Percentiles rank a stretch among this genome's conserved stretches.
Evolutionary conservation across 2,113 vertebrate species (phyloP).

Genomic region (Petrocephalus zakoni): DNA sequence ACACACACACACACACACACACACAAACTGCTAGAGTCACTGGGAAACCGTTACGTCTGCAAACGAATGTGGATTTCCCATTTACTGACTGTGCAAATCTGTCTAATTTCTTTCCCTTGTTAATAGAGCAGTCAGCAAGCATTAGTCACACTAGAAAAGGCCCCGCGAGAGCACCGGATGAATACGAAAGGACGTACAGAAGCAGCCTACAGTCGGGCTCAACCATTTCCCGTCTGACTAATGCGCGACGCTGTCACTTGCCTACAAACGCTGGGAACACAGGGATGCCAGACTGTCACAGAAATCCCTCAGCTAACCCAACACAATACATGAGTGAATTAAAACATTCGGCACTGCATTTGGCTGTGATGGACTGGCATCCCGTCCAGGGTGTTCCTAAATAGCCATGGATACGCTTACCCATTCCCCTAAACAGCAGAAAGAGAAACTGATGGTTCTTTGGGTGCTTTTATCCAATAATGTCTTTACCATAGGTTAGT

Average conservation of each 20-base stretch:
- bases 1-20: too few species aligned
- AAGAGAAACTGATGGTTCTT: not conserved
- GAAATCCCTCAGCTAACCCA: not conserved
- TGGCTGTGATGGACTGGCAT: not conserved
- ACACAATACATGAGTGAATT: not conserved
- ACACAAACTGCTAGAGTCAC: not conserved
- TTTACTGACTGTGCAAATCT: not conserved
- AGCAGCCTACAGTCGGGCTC: not conserved
- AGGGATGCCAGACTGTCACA: not conserved
- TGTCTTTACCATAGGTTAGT: not conserved
- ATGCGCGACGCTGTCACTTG: not conserved
- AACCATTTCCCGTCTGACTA: not conserved
- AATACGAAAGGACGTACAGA: not conserved
- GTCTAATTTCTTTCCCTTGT: not conserved
- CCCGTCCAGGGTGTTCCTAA: not conserved
- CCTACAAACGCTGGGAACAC: not conserved
- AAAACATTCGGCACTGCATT: not conserved
- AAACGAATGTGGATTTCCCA: not conserved
- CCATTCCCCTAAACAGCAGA: not conserved
- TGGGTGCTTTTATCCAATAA: not conserved
- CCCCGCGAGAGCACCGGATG: not conserved
- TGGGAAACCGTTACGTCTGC: not conserved
- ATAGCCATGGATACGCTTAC: not conserved
- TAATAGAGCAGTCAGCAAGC: not conserved
- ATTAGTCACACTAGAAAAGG: slow-evolving; percentile 2